These are phyloP conservation scores for Neolamprologus tretocephalus DNA, from an alignment of 2,113 vertebrate genomes.

Conservation along the genomic window DNA sequence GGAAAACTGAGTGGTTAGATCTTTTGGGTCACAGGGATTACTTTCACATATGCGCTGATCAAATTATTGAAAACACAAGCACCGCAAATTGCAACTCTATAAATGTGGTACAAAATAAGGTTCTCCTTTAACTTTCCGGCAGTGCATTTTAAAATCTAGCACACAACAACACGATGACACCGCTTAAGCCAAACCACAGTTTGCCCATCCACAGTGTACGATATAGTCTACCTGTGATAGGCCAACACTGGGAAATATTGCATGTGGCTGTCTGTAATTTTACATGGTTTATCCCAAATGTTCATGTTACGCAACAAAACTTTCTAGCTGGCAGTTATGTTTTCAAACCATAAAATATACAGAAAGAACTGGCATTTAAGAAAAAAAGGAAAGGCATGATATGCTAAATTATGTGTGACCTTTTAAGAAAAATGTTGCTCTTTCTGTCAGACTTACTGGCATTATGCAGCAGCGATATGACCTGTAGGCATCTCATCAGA, in stretches of 20 bases:
- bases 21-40: not conserved
- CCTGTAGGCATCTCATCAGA: not conserved
- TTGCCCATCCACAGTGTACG: not conserved
- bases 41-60: not conserved
- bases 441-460: not conserved
- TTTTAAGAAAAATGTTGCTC: not conserved
- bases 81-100: not conserved
- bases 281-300: not conserved
- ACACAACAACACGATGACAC: not conserved
- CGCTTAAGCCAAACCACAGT: not conserved
- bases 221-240: not conserved
- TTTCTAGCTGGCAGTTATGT: not conserved
- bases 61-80: not conserved
- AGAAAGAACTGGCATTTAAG: not conserved
- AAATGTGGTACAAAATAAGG: not conserved
- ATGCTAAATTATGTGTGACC: not conserved
- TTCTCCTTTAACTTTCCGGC: not conserved
- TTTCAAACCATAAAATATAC: not conserved
- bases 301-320: not conserved
- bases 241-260: not conserved
- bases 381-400: not conserved
- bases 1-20: not conserved
- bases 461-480: not conserved
- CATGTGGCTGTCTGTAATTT: not conserved
- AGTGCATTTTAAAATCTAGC: not conserved